These are phyloP conservation scores for Labia minor DNA, from an alignment of 2,888 invertebrate genomes.

Conservation along the genomic window DNA sequence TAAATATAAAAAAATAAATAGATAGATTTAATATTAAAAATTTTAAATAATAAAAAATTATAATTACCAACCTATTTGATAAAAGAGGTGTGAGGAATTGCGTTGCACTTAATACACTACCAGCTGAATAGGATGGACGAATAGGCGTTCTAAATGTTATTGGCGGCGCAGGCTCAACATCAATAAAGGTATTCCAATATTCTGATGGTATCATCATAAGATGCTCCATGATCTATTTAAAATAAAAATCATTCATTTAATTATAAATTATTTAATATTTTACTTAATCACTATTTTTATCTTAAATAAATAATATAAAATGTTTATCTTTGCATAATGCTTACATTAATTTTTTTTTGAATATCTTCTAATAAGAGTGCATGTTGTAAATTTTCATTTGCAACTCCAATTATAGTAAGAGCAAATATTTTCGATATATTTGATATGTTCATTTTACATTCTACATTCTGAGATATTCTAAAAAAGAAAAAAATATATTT, in stretches of 20 bases:
- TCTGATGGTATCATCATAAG: neutral
- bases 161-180: neutral
- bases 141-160: neutral
- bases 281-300: too few species aligned
- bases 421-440: slow-evolving; percentile 88
- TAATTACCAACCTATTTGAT: neutral
- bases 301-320: too few species aligned
- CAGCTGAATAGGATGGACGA: neutral
- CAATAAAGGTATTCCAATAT: neutral
- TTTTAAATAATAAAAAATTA: too few species aligned
- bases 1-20: too few species aligned
- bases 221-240: neutral
- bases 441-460: slow-evolving; percentile 82
- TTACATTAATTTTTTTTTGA: neutral
- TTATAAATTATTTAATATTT: too few species aligned
- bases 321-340: too few species aligned
- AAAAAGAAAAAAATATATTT: slow-evolving; percentile 26
- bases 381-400: neutral
- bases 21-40: too few species aligned
- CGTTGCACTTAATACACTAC: neutral
- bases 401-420: slow-evolving; percentile 77
- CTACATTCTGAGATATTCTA: slow-evolving; percentile 69
- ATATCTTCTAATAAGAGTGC: neutral
- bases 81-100: neutral
- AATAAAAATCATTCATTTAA: too few species aligned